Evolutionary conservation across 2,113 vertebrate species (phyloP), one percentile per base, ranked within the genome.

Genomic region (Litocranius walleri): DNA sequence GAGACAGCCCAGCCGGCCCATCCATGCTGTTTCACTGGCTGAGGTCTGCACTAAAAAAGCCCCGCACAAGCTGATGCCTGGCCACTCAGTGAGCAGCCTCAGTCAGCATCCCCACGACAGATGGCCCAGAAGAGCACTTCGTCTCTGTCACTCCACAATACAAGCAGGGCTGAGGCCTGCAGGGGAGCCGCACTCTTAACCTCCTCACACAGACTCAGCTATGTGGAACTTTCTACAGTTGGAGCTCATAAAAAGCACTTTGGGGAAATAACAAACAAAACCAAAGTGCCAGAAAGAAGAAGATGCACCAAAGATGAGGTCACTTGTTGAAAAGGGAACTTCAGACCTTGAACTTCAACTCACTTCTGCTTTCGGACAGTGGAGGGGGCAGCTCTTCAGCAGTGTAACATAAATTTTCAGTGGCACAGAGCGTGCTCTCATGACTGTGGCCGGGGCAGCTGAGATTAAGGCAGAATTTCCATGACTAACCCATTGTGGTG

Each of bases 401-500:
- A 48, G 52, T 77, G 61, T 64, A 88, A 85, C 27, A 23, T 61
- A 81, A n/a, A 33, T 92, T 91, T 80, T 88, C 56, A 54, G 90
- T 13, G 85, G 84, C 92, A 81, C 81, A 29, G 64, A 83, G 57
- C 59, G n/a, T 2, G 25, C 45, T 84, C 56, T 95, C 88, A 78
- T 86, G 96, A 94, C 86, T 96, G 56, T 59, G 50, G 88, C 95
- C n/a, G 19, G 43, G 92, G 92, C 81, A 88, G 90, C 88, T 86
- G 81, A 62, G 84, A 97, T 95, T 77, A 93, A 97, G 96, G 86
- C 95, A 98, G 94, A 98, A 96, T 97, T 94, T 90, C 78, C 94
- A 95, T 94, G 98, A 87, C 96, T 98, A 67, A 96, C 74, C 52
- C 93, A 83, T 81, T 33, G 88, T 95, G 98, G 96, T 96, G 81